phyloP scores from a whole-genome alignment of 2,888 invertebrate species.

The Carterocephalus palaemon region DNA sequence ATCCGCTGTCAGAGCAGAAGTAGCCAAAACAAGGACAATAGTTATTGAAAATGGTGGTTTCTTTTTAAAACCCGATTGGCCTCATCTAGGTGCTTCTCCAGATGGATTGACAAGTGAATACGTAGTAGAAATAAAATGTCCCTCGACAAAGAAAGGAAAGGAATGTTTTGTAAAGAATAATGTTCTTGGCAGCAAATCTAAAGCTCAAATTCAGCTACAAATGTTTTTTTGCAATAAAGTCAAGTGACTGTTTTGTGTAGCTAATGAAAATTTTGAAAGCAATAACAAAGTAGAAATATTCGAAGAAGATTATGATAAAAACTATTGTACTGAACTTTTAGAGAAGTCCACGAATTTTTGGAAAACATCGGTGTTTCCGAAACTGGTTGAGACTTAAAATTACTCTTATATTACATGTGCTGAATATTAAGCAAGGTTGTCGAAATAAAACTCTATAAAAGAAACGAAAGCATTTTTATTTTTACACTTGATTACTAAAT shows the following conservation, averaged over 20 bases:
- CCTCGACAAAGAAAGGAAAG: constrained; percentile 18
- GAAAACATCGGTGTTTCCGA: too few species aligned
- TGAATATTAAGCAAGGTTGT: too few species aligned
- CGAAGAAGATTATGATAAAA: too few species aligned
- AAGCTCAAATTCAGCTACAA: constrained; percentile 26
- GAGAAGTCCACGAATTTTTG: too few species aligned
- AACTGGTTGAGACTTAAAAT: too few species aligned
- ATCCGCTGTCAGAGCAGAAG: constrained; percentile 10
- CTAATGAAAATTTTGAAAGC: constrained; percentile 22
- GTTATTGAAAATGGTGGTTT: neutral
- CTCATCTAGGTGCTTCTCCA: constrained; percentile 26
- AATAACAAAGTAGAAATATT: constrained; percentile 15
- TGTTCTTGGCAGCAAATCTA: too few species aligned
- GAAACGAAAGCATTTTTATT: too few species aligned
- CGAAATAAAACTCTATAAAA: too few species aligned
- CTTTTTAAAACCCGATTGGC: constrained; percentile 23
- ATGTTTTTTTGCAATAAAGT: constrained; percentile 13
- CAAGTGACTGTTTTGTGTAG: constrained; percentile 25
- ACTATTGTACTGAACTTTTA: too few species aligned
- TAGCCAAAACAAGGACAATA: neutral
- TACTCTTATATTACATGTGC: too few species aligned
- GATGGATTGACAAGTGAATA: constrained; percentile 23
- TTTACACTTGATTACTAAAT: too few species aligned
- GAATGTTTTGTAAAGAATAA: constrained; percentile 24
- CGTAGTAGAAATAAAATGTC: constrained; percentile 27